A percentile compares a stretch with the other conserved stretches of the same genome.
phyloP scores from a whole-genome alignment of 1,140 invertebrate species.

The Melipona quadrifasciata region DNA sequence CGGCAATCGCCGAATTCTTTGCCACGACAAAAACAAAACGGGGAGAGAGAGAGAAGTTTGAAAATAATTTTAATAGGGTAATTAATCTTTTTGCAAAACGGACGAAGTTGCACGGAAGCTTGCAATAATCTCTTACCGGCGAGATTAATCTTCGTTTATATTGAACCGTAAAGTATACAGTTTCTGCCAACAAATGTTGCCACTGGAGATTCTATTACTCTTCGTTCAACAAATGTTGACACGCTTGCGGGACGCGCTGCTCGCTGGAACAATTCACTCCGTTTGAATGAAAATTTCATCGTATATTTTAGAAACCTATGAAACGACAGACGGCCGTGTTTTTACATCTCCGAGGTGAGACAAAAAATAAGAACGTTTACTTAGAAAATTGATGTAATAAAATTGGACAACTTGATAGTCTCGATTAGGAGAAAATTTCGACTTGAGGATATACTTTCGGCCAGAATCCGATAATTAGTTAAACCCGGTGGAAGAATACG shows the following conservation, averaged over 20 bases:
- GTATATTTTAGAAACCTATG: background rate
- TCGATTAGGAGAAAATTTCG: too few relatives aligned
- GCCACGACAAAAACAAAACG: background rate
- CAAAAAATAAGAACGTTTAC: too few relatives aligned
- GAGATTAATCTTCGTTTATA: constrained; percentile 1
- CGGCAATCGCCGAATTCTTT: background rate
- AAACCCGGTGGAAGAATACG: background rate
- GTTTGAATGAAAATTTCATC: background rate
- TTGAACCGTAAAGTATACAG: background rate
- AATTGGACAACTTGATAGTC: too few relatives aligned
- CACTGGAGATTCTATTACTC: background rate
- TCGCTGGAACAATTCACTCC: background rate
- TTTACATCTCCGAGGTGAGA: too few relatives aligned
- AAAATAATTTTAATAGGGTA: background rate
- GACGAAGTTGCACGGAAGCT: background rate
- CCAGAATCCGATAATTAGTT: too few relatives aligned
- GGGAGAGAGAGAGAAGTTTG: background rate
- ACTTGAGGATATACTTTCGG: too few relatives aligned
- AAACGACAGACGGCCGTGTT: background rate
- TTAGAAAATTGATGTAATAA: too few relatives aligned
- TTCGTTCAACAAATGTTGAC: background rate
- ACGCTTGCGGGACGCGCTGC: background rate
- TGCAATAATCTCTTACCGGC: background rate
- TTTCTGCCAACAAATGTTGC: background rate
- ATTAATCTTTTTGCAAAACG: background rate